phyloP scores from a whole-genome alignment of 2,113 vertebrate genomes.

The Pterocles gutturalis region DNA sequence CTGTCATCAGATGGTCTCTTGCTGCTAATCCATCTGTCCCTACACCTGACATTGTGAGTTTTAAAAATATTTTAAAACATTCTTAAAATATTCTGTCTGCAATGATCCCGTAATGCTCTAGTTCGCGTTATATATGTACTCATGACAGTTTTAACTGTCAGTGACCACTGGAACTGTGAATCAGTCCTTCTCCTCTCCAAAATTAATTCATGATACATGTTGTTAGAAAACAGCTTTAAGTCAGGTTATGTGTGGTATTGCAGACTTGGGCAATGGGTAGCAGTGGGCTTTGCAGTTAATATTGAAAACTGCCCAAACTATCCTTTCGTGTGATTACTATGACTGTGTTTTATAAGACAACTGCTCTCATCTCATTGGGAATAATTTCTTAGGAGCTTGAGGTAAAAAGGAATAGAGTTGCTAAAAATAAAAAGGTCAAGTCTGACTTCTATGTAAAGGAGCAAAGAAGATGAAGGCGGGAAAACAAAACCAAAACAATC shows the following conservation, averaged over 20 bases:
- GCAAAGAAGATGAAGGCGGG: background rate
- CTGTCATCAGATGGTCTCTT: background rate
- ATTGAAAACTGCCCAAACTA: background rate
- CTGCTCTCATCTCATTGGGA: background rate
- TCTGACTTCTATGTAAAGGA: background rate
- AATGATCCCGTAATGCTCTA: background rate
- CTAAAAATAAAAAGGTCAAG: background rate
- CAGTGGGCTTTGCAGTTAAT: background rate
- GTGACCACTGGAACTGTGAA: background rate
- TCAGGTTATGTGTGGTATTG: background rate
- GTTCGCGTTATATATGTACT: background rate
- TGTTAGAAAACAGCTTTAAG: background rate
- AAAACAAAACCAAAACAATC: background rate
- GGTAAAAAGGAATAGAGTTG: background rate
- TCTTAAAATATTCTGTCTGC: background rate
- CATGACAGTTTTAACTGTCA: background rate
- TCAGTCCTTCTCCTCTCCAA: background rate
- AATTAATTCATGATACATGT: fast-evolving
- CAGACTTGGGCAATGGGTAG: background rate
- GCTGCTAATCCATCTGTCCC: constrained; percentile 28
- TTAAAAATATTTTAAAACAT: background rate
- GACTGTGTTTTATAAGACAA: background rate
- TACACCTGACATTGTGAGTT: background rate
- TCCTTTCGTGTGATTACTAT: background rate
- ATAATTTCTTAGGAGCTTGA: background rate